Evolutionary conservation across 92 coral and sea anemone species (phyloP).

Genomic region (Umimayanthus kanabou): DNA sequence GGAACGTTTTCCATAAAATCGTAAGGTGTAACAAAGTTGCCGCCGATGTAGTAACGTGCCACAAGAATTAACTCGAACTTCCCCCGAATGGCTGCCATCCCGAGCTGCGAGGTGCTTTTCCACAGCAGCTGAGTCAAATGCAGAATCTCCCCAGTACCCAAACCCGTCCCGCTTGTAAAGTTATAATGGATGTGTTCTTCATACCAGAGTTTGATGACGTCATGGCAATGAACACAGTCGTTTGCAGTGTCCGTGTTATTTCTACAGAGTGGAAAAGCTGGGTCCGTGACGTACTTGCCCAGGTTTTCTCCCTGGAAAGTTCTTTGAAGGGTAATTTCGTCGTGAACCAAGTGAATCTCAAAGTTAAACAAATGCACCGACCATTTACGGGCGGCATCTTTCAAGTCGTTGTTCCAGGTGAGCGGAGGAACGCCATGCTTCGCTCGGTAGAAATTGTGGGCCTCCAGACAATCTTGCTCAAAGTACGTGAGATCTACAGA

Average conservation of each 20-base stretch:
- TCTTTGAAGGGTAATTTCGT: slow-evolving; percentile 1
- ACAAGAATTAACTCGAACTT: slow-evolving; percentile 34
- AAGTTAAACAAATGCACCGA: slow-evolving; percentile 32
- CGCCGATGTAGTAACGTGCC: slow-evolving; percentile 30
- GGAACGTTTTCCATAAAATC: slow-evolving; percentile 37
- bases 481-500: slow-evolving; percentile 27
- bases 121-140: slow-evolving; percentile 32
- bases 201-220: slow-evolving; percentile 23
- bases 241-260: slow-evolving; percentile 19
- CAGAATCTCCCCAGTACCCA: slow-evolving; percentile 28
- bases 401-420: slow-evolving; percentile 19
- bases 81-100: slow-evolving; percentile 39
- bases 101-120: slow-evolving; percentile 21
- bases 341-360: slow-evolving; percentile 30
- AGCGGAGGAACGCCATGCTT: slow-evolving; percentile 26
- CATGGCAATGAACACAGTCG: slow-evolving; percentile 17
- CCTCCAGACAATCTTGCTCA: slow-evolving; percentile 31
- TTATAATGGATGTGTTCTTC: slow-evolving; percentile 34
- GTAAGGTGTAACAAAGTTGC: slow-evolving; percentile 27
- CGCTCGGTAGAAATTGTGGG: slow-evolving; percentile 31
- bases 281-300: slow-evolving; percentile 20
- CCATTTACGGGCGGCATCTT: slow-evolving; percentile 11
- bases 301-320: slow-evolving; percentile 35
- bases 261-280: slow-evolving; percentile 22
- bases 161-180: slow-evolving; percentile 22